These are phyloP conservation scores for Dipodomys spectabilis DNA, from an alignment of 2,113 vertebrate species.

Conservation along the genomic window DNA sequence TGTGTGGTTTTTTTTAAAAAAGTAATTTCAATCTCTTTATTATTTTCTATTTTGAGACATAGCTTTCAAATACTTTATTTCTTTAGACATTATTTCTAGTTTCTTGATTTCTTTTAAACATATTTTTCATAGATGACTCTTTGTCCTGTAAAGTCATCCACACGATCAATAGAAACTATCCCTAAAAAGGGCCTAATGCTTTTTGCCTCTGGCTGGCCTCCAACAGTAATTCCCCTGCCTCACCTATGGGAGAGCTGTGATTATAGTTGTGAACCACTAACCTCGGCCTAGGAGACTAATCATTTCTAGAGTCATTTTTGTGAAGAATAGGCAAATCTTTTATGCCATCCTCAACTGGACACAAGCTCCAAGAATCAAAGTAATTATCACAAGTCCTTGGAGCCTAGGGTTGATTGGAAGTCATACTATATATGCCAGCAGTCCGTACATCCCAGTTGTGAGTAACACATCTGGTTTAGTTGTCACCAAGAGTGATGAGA, in stretches of 20 bases:
- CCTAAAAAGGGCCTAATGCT: too few relatives aligned
- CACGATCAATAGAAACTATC: too few relatives aligned
- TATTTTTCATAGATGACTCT: background rate
- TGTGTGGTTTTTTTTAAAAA: background rate
- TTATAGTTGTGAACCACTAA: too few relatives aligned
- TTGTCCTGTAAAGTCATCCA: background rate
- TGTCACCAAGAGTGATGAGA: background rate
- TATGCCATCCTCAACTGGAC: background rate
- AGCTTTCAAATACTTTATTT: background rate
- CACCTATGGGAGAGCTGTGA: too few relatives aligned
- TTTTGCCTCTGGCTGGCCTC: too few relatives aligned
- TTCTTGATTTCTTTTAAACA: background rate
- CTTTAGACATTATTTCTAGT: background rate
- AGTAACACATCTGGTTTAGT: background rate
- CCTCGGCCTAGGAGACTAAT: background rate
- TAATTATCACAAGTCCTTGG: background rate
- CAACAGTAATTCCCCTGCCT: too few relatives aligned
- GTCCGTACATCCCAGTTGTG: background rate
- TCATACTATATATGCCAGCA: background rate
- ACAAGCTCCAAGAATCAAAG: background rate
- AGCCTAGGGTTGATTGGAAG: background rate
- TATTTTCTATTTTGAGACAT: background rate
- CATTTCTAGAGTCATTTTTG: background rate
- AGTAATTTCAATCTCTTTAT: background rate
- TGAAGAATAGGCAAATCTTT: slow-evolving; percentile 18